Base-by-base conservation (phyloP, 2,113 vertebrate species). In the Grantiella picta region DNA sequence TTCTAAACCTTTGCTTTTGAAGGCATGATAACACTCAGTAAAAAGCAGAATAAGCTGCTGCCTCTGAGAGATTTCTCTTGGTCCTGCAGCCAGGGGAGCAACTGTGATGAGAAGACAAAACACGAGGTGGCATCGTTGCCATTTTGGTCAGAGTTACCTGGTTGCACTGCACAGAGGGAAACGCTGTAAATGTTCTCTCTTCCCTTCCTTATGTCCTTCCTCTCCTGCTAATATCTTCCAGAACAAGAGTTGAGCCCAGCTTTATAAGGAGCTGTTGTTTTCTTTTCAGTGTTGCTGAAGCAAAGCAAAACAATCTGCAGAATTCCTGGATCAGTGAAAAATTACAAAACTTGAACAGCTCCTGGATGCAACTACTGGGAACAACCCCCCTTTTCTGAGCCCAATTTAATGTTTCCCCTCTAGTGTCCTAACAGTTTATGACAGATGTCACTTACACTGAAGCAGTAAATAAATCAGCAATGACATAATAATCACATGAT, bases 101-200 rank as follows among this genome's bases (percentile, higher is more conserved):
- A 65, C 59, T 82, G 91, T 35, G 42, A 70, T 86, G 64, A 90
- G 90, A 88, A 44, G 4, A 80, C 38, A 70, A 44, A 40, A 7
- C 94, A 90, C 76, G 47, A 93, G 92, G 85, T 95, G 95, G 96
- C 94, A 94, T 15, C 90, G 24, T 93, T 93, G 95, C 47, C 79
- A 27, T 90, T 93, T 64, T n/a, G 60, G 6, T 47, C 44, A 69
- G 36, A 9, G 53, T 38, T 50, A 56, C 47, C 45, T 23, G 29
- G 11, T 50, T 35, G 16, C 42, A 5, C n/a, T 50, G 66, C 45
- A 3, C 9, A 8, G 33, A 2, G 0, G 7, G 3, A 29, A 19
- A 18, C 5, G 7, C 19, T 59, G 42, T 15, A 19, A 42, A 15
- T 1, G 13, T 5, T 38, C 20, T 71, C 35, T 16, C 40, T 36